These are phyloP conservation scores for Meta bourneti DNA, from an alignment of 2,888 invertebrate genomes.

Conservation along the genomic window DNA sequence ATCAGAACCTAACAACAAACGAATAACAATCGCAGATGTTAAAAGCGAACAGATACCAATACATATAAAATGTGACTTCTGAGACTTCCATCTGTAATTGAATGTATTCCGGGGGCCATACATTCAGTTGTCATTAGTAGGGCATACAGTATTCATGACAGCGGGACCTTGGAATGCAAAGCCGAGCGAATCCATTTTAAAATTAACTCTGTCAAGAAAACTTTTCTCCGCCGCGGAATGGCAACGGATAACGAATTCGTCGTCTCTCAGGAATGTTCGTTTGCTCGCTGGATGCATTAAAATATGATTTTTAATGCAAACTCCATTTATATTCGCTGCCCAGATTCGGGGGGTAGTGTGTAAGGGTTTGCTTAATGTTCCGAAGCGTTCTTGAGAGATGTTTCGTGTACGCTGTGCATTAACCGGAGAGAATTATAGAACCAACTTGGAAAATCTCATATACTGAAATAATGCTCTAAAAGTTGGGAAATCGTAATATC, in stretches of 20 bases:
- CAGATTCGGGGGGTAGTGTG: constrained; percentile 12
- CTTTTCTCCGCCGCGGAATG: constrained; percentile 12
- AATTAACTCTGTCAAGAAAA: constrained; percentile 5
- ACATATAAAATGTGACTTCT: background rate
- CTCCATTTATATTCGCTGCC: constrained; percentile 31
- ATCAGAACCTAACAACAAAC: too few relatives aligned
- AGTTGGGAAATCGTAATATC: too few relatives aligned
- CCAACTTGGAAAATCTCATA: background rate
- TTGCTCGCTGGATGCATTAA: constrained; percentile 37
- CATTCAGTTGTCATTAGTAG: constrained; percentile 16
- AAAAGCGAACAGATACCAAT: background rate
- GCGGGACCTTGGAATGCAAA: background rate
- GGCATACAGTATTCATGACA: constrained; percentile 51
- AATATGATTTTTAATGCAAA: constrained; percentile 65
- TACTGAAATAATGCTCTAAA: too few relatives aligned
- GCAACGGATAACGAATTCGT: constrained; percentile 23
- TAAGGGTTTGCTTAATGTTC: constrained; percentile 31
- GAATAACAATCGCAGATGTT: background rate
- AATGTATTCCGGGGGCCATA: background rate
- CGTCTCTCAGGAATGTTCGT: constrained; percentile 40
- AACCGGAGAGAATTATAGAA: constrained; percentile 13
- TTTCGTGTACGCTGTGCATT: constrained; percentile 43
- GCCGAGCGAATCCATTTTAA: constrained; percentile 47
- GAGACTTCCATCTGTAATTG: background rate
- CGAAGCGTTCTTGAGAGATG: constrained; percentile 27